Evolutionary conservation across 2,888 invertebrate genomes (phyloP).

Genomic region (Drosophila leonis): DNA sequence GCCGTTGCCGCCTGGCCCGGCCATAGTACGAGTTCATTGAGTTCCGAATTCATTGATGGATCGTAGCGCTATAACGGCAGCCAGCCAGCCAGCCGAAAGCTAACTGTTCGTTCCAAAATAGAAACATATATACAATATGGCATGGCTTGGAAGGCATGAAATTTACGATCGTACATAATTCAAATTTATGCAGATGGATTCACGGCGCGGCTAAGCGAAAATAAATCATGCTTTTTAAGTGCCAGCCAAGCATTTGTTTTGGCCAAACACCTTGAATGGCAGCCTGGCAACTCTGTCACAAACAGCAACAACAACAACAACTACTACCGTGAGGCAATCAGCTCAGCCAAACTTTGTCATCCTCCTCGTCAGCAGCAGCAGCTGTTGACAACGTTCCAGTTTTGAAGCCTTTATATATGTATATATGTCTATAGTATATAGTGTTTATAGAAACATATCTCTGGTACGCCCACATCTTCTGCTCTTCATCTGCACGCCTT

Average conservation of each 20-base stretch:
- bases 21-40: conserved; percentile 64
- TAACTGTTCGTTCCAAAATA: conserved; percentile 43
- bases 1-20: not conserved
- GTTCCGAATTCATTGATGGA: conserved; percentile 73
- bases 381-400: conserved; percentile 75
- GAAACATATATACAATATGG: conserved; percentile 40
- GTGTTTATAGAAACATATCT: conserved; percentile 12
- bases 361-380: conserved; percentile 41
- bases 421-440: not conserved
- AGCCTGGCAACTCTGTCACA: conserved; percentile 62
- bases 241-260: conserved; percentile 31
- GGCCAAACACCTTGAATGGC: conserved; percentile 51
- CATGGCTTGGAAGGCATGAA: conserved; percentile 11
- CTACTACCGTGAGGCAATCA: conserved; percentile 62
- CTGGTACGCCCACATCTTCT: conserved; percentile 41
- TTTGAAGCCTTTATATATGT: conserved; percentile 27
- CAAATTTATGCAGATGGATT: conserved; percentile 75
- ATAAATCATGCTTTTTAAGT: conserved; percentile 67
- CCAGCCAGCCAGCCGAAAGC: conserved; percentile 24
- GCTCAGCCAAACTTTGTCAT: conserved; percentile 43
- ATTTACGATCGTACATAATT: conserved; percentile 68
- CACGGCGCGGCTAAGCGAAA: conserved; percentile 39
- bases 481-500: not conserved
- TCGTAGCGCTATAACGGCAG: conserved; percentile 58
- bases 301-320: not conserved